Evolutionary conservation across 2,888 invertebrate genomes (phyloP).

Genomic region (Neoitamus cyanurus): DNA sequence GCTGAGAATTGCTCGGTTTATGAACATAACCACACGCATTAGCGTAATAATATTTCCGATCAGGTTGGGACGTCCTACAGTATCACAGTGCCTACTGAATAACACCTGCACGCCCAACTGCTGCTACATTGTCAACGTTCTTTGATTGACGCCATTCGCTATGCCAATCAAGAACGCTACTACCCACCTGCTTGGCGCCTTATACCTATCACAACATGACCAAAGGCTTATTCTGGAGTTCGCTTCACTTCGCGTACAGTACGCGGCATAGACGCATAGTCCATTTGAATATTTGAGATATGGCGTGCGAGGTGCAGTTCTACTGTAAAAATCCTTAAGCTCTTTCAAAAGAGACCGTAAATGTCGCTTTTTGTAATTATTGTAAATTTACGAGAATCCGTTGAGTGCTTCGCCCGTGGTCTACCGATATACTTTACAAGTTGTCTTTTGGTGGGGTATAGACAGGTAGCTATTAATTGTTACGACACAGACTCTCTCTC

Average conservation of each 20-base stretch:
- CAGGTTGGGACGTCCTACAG: conserved; percentile 13
- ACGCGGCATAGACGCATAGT: neutral
- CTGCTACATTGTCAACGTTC: neutral
- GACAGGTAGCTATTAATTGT: no score
- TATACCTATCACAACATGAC: neutral
- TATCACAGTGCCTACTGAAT: neutral
- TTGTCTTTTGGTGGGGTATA: no score
- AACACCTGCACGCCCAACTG: neutral
- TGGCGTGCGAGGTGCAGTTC: neutral
- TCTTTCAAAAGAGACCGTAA: neutral
- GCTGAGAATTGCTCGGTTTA: neutral
- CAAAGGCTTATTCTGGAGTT: neutral
- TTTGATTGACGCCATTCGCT: neutral
- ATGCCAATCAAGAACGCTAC: neutral
- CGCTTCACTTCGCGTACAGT: neutral
- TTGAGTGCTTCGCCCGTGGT: neutral
- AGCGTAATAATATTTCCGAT: conserved; percentile 7
- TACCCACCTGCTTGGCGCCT: conserved; percentile 8
- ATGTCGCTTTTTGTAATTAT: neutral
- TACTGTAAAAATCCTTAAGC: neutral
- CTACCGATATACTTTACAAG: neutral
- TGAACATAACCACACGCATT: neutral
- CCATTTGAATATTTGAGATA: neutral
- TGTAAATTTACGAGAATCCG: neutral
- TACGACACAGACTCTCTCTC: no score